A percentile compares a stretch with the other conserved stretches of the same genome.
These are phyloP conservation scores for Teleiodes luculella DNA, from an alignment of 2,888 invertebrate species.

Conservation along the genomic window DNA sequence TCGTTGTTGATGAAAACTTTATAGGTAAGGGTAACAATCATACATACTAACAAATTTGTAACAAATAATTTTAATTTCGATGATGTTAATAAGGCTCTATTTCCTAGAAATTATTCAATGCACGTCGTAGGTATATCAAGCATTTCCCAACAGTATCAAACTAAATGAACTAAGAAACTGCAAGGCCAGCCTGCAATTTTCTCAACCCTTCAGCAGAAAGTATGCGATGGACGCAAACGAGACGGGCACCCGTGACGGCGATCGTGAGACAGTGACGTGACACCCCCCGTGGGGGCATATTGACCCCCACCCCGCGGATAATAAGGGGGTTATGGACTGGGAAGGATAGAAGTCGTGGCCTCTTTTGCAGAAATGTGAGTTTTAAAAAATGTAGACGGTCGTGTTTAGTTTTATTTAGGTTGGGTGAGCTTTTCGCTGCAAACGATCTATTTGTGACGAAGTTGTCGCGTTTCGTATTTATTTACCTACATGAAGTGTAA, in stretches of 20 bases:
- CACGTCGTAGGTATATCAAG: no score
- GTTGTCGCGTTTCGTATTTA: neutral
- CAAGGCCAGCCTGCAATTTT: conserved; percentile 8
- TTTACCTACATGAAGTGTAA: neutral
- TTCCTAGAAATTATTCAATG: no score
- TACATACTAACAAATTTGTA: no score
- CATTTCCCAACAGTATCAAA: conserved; percentile 1
- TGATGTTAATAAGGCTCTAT: no score
- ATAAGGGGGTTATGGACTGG: conserved; percentile 65
- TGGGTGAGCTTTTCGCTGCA: neutral
- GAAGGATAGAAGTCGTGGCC: conserved; percentile 52
- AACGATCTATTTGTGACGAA: neutral
- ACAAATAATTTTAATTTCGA: no score
- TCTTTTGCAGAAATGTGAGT: conserved; percentile 59
- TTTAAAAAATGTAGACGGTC: conserved; percentile 32
- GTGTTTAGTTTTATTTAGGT: conserved; percentile 12
- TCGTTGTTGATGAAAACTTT: no score
- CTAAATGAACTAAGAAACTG: conserved; percentile 7
- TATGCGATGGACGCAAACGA: conserved; percentile 61
- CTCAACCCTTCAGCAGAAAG: conserved; percentile 61
- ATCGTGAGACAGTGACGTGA: conserved; percentile 75
- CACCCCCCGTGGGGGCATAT: conserved; percentile 48
- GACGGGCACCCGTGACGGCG: conserved; percentile 64
- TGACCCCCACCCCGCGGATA: conserved; percentile 61
- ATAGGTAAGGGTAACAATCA: no score